phyloP scores from a whole-genome alignment of 2,888 invertebrate genomes.

The Diaperis boleti region DNA sequence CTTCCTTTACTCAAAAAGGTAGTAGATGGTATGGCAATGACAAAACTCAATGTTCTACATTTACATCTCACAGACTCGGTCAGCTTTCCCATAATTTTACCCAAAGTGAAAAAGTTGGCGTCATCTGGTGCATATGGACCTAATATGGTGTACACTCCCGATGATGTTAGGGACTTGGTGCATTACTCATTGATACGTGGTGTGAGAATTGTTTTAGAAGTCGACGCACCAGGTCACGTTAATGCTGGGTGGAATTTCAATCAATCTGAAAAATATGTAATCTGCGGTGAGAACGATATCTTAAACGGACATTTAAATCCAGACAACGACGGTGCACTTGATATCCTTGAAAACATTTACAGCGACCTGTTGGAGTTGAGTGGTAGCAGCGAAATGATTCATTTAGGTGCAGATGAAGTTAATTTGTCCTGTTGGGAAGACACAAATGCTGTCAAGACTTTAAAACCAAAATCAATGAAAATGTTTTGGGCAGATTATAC shows the following conservation, averaged over 20 bases:
- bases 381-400: constrained; percentile 81
- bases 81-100: constrained; percentile 87
- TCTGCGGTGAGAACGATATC: constrained; percentile 81
- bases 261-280: constrained; percentile 77
- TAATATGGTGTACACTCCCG: constrained; percentile 73
- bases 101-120: constrained; percentile 78
- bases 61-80: constrained; percentile 91
- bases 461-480: constrained; percentile 75
- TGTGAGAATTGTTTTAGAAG: constrained; percentile 86
- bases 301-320: constrained; percentile 85
- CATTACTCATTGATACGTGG: constrained; percentile 82
- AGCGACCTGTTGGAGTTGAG: constrained; percentile 78
- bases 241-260: constrained; percentile 86
- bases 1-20: constrained; percentile 76
- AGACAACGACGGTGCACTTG: constrained; percentile 78
- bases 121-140: constrained; percentile 87
- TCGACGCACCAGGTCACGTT: constrained; percentile 89
- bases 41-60: constrained; percentile 90
- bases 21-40: constrained; percentile 87
- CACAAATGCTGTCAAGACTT: constrained; percentile 52
- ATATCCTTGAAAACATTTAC: constrained; percentile 78
- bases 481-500: constrained; percentile 81
- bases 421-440: constrained; percentile 79
- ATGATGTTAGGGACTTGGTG: constrained; percentile 78
- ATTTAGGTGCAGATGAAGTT: constrained; percentile 84